phyloP scores from a whole-genome alignment of 2,113 vertebrate species.

The Xiphophorus hellerii region DNA sequence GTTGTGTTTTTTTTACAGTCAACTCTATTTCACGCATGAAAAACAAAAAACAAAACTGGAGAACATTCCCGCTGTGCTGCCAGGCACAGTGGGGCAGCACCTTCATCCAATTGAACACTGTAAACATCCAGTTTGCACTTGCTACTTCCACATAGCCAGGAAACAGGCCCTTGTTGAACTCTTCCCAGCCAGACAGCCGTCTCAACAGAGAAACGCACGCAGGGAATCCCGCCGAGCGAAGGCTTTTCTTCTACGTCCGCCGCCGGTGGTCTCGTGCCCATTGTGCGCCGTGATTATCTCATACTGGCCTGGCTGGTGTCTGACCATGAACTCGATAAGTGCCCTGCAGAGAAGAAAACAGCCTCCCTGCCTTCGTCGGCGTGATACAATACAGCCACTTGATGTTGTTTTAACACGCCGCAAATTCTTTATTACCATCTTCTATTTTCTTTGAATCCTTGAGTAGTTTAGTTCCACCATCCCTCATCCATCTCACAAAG shows the following conservation, averaged over 20 bases:
- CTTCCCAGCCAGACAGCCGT: conserved; percentile 31
- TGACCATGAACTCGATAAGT: conserved; percentile 67
- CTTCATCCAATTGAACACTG: conserved; percentile 35
- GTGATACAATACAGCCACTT: conserved; percentile 58
- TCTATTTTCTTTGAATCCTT: conserved; percentile 47
- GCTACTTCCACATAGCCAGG: conserved; percentile 19
- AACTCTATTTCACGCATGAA: conserved; percentile 34
- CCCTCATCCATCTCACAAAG: neutral
- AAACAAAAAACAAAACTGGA: conserved; percentile 14
- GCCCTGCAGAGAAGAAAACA: conserved; percentile 57
- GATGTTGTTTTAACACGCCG: conserved; percentile 60
- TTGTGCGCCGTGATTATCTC: conserved; percentile 71
- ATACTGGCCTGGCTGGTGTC: conserved; percentile 56
- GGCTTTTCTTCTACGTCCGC: conserved; percentile 50
- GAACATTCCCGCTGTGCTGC: conserved; percentile 11
- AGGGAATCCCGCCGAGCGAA: conserved; percentile 52
- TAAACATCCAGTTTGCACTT: conserved; percentile 43
- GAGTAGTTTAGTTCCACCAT: conserved; percentile 22
- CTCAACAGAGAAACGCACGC: conserved; percentile 53
- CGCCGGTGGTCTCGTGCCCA: conserved; percentile 60
- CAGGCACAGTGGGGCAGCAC: conserved; percentile 25
- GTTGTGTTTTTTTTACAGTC: neutral
- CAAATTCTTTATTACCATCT: conserved; percentile 28
- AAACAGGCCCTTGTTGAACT: conserved; percentile 52
- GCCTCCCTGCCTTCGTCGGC: conserved; percentile 43